phyloP scores from a whole-genome alignment of 2,797 vertebrate genomes.

The Dromococcyx pavoninus region DNA sequence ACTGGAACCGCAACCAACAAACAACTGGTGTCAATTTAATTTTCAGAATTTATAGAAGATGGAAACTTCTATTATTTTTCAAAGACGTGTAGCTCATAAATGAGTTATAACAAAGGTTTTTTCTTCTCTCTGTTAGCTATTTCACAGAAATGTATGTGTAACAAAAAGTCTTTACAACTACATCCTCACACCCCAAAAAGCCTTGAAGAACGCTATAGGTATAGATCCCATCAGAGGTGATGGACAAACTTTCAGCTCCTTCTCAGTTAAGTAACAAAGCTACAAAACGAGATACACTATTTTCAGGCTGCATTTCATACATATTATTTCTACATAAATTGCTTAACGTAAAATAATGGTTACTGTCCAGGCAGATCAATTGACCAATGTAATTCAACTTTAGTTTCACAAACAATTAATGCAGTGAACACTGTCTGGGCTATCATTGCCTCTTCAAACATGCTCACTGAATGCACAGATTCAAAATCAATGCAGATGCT shows the following conservation, averaged over 20 bases:
- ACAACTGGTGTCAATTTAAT: not conserved
- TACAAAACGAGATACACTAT: not conserved
- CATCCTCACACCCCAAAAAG: not conserved
- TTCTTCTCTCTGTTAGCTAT: not conserved
- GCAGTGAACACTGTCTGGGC: not conserved
- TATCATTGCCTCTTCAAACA: not conserved
- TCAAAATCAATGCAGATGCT: not conserved
- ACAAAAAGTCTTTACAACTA: not conserved
- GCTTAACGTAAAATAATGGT: not conserved
- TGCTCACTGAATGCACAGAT: not conserved
- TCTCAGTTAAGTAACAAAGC: not conserved
- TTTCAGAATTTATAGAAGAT: not conserved
- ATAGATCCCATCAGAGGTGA: not conserved
- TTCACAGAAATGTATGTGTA: not conserved
- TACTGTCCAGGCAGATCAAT: not conserved
- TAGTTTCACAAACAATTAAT: not conserved
- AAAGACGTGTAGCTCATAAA: not conserved
- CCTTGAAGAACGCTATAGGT: rapidly evolving
- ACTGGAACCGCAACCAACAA: not conserved
- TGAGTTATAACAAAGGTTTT: not conserved
- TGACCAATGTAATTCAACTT: not conserved
- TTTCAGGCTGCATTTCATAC: not conserved
- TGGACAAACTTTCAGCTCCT: not conserved
- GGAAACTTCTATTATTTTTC: not conserved
- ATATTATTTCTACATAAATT: not conserved